Conservation (phyloP, 2,113 vertebrate genomes). For the Heptranchias perlo region DNA sequence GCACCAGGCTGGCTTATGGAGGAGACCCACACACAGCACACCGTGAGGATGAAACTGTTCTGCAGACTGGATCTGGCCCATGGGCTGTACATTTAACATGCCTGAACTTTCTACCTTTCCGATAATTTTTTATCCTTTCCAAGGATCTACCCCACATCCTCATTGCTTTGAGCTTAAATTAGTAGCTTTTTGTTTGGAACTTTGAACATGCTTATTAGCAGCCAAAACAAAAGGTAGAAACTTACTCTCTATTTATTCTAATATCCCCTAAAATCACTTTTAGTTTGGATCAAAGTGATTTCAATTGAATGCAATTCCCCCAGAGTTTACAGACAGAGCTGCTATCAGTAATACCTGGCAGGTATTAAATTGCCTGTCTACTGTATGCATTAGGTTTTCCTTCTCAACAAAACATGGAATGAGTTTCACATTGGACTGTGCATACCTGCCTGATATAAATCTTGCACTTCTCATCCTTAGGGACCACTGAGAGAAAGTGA, state of each 20-base stretch:
- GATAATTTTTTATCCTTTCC: no score
- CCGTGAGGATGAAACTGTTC: no score
- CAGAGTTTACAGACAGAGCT: not conserved
- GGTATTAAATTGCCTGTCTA: conserved; percentile 5
- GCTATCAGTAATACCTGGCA: not conserved
- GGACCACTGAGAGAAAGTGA: not conserved
- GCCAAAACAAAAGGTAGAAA: not conserved
- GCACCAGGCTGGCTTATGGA: no score
- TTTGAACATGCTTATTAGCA: not conserved
- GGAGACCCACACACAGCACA: no score
- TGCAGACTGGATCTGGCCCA: no score
- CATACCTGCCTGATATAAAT: not conserved
- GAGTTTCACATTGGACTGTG: not conserved
- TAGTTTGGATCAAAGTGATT: not conserved
- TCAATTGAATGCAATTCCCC: not conserved
- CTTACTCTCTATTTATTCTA: not conserved
- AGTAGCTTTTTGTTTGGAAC: not conserved
- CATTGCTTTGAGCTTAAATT: no score
- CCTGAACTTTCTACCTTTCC: no score
- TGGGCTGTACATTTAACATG: no score
- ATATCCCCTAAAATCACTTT: not conserved
- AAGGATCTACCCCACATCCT: no score
- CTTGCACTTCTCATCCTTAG: not conserved
- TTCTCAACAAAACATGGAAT: not conserved
- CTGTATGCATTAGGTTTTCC: not conserved